Base-by-base conservation (phyloP, 2,888 invertebrate species). In the Lysandra coridon region DNA sequence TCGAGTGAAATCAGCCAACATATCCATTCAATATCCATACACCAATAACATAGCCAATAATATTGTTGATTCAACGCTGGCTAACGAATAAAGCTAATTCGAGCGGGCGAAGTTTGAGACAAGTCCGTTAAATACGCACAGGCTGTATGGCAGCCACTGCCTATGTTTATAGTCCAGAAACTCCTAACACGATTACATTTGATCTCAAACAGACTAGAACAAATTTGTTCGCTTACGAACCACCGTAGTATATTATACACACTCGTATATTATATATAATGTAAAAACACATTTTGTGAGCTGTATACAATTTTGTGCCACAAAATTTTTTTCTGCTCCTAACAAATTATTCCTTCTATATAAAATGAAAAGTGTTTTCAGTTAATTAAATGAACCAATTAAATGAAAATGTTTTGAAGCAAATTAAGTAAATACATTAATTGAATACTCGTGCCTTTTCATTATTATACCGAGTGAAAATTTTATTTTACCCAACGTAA, bases 201-300 rank as follows among this genome's bases (percentile, higher is more conserved):
- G 85, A 57, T 85, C 85, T 86, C 86, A 85, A 85, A 82, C 86
- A 84, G 85, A 87, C 86, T 86, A 85, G 85, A 90, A 92, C 90
- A 89, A 91, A 91, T 91, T 88, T 81, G 84, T 85, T 85, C 69
- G 4, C 64, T 88, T 88, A 91, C 90, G 92, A 90, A 87, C 91
- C 91, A 86, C 85, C 85, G 80, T 40, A 62, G 60, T 78, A 49
- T 78, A 62, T 79, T 84, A 82, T 84, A 85, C 40, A 40, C 5
- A 37, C 37, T 37, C 37, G 37, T 37, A 3, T 37, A 37, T 37
- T 37, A 37, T 37, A 1, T 49, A 49, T 49, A 10, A 23, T 23
- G 0, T 23, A 23, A 23, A 0, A 23, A 49, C 2, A 49, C 49
- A 85, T 78, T 80, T 73, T 79, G 83, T 83, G 83, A 85, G 82